A percentile compares a stretch with the other conserved stretches of the same genome.
phyloP scores from a whole-genome alignment of 2,888 invertebrate species.

The Chironomus tentans region DNA sequence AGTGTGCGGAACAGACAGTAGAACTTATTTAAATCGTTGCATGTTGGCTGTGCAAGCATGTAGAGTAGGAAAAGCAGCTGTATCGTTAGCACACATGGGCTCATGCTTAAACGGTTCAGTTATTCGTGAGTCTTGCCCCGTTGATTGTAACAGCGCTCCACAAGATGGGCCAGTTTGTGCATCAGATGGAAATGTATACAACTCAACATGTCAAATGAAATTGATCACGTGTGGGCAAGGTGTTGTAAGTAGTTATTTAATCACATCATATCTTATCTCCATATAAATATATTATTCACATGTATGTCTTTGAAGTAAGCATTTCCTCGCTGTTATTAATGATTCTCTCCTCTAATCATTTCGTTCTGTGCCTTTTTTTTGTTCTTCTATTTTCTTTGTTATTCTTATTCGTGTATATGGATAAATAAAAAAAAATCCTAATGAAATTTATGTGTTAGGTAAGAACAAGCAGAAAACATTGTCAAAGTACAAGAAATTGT shows the following conservation, averaged over 20 bases:
- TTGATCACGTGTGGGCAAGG: constrained; percentile 71
- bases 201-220: constrained; percentile 89
- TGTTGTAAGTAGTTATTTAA: constrained; percentile 32
- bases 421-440: too few relatives aligned
- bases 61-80: constrained; percentile 40
- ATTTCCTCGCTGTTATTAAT: background rate
- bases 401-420: constrained; percentile 30
- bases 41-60: constrained; percentile 43
- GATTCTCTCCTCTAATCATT: background rate
- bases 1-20: constrained; percentile 79
- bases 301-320: background rate
- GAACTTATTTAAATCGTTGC: constrained; percentile 70
- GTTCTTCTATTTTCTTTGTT: background rate
- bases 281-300: background rate
- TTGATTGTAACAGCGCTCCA: constrained; percentile 75
- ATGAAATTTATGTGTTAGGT: constrained; percentile 47
- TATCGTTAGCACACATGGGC: constrained; percentile 40
- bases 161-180: constrained; percentile 86
- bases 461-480: constrained; percentile 79
- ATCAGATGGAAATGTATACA: constrained; percentile 85
- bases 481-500: constrained; percentile 84
- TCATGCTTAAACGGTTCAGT: constrained; percentile 47
- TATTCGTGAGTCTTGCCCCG: constrained; percentile 81
- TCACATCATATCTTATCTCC: background rate
- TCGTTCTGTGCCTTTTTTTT: background rate